Evolutionary conservation across 1,140 invertebrate genomes (phyloP), one percentile per base, ranked within the genome.

Genomic region (Pseudomyrmex concolor): DNA sequence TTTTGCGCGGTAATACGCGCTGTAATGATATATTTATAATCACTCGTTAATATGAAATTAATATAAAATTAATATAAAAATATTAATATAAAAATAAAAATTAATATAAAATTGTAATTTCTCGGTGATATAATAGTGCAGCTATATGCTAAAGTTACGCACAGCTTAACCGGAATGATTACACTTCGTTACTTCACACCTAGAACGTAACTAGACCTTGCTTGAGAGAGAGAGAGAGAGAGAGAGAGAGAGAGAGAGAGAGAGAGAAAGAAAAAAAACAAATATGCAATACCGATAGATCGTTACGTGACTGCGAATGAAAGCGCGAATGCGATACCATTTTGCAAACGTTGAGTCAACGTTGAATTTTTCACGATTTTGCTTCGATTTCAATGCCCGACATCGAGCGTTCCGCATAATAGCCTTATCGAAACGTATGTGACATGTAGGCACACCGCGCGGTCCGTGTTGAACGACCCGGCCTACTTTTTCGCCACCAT

Each of bases 401-500:
- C 2, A 15, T 13, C 19, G 19, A 62, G 55, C 48, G 67, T 62
- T 73, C 12, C 68, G 10, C n/a, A 17, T 73, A 84, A 76, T 73
- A 77, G 67, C 54, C 71, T 82, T 85, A 83, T 88, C 86, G 86
- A 82, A 77, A 83, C 51, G 70, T 59, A 62, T 45, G 71, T 67
- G 86, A 88, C 86, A 85, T 64, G 71, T 87, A 59, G 66, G 83
- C 70, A 84, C 59, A 34, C 77, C 64, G 5, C 77, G 34, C 43
- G 66, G 63, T 68, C 66, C 51, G 60, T 66, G 62, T 62, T 66
- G 57, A 70, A 60, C 77, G 84, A 89, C 91, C 88, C 90, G 92
- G 87, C 91, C 92, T 89, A 93, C 92, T 91, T 93, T 91, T 92
- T 91, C 89, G 73, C 81, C 87, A 50, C 88, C 89, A 89, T 92